These are phyloP conservation scores for Sylvicola cinctus DNA, from an alignment of 2,888 invertebrate genomes.

Conservation along the genomic window DNA sequence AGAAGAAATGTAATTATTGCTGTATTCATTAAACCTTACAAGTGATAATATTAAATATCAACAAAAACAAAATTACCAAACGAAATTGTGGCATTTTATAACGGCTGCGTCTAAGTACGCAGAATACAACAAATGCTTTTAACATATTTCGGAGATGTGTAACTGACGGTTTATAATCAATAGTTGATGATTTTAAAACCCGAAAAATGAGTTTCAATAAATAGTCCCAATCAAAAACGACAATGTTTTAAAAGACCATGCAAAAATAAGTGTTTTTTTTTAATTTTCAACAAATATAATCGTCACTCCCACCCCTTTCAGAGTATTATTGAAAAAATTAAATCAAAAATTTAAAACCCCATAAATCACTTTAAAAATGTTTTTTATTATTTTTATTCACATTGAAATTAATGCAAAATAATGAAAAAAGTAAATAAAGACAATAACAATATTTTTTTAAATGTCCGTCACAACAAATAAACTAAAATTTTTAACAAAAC, in stretches of 20 bases:
- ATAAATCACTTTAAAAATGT: too few species aligned
- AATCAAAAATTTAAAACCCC: not conserved
- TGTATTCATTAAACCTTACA: too few species aligned
- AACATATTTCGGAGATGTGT: conserved; percentile 10
- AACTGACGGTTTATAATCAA: not conserved
- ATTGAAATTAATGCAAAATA: too few species aligned
- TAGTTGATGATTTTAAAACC: not conserved
- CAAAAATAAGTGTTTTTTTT: not conserved
- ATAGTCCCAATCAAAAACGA: not conserved
- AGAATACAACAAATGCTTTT: conserved; percentile 10
- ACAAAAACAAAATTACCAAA: conserved; percentile 5
- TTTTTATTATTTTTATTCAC: too few species aligned
- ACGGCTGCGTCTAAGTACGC: conserved; percentile 12
- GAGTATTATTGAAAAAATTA: conserved; percentile 36
- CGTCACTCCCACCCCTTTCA: conserved; percentile 37
- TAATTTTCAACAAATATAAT: not conserved
- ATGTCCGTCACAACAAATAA: too few species aligned
- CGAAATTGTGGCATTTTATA: conserved; percentile 10
- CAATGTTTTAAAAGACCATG: not conserved
- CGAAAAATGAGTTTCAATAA: not conserved
- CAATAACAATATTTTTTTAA: too few species aligned
- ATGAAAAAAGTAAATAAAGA: too few species aligned
- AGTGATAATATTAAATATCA: conserved; percentile 6
- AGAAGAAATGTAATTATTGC: too few species aligned
- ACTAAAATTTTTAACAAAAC: too few species aligned